Percentiles rank a stretch among this genome's conserved stretches.
phyloP scores from a whole-genome alignment of 2,113 vertebrate genomes.

The Turnix velox region DNA sequence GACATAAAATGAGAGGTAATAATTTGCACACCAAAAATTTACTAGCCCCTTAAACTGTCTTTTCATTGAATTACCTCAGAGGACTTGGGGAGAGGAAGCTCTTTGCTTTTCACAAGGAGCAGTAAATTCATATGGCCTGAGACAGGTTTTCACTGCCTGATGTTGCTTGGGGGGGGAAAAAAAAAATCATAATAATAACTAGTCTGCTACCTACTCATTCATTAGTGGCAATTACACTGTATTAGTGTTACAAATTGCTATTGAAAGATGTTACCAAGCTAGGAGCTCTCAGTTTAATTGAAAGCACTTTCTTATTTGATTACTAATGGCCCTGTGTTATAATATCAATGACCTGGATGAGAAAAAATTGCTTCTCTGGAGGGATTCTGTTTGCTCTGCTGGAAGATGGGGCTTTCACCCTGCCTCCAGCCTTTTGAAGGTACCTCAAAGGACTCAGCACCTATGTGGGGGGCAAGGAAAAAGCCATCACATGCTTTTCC shows the following conservation, averaged over 20 bases:
- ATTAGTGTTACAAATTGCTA: neutral
- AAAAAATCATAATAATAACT: neutral
- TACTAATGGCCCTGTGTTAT: neutral
- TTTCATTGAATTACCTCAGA: neutral
- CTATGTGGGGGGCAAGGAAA: neutral
- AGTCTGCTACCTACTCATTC: neutral
- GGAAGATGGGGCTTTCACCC: neutral
- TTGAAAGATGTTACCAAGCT: neutral
- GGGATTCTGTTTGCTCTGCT: neutral
- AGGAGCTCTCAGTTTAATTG: neutral
- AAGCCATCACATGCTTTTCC: neutral
- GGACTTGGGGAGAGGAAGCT: neutral
- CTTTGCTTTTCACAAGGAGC: neutral
- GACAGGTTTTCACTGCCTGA: neutral
- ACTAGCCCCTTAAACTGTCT: neutral
- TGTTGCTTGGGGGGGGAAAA: neutral
- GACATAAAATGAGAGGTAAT: neutral
- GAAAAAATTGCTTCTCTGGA: neutral
- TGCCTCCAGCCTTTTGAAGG: neutral
- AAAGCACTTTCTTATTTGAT: slow-evolving; percentile 5
- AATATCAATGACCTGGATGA: neutral
- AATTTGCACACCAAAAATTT: neutral
- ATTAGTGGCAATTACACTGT: slow-evolving; percentile 4
- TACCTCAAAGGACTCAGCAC: neutral
- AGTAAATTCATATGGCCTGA: neutral